Evolutionary conservation across 1,140 invertebrate genomes (phyloP).

Genomic region (Nephotettix cincticeps): DNA sequence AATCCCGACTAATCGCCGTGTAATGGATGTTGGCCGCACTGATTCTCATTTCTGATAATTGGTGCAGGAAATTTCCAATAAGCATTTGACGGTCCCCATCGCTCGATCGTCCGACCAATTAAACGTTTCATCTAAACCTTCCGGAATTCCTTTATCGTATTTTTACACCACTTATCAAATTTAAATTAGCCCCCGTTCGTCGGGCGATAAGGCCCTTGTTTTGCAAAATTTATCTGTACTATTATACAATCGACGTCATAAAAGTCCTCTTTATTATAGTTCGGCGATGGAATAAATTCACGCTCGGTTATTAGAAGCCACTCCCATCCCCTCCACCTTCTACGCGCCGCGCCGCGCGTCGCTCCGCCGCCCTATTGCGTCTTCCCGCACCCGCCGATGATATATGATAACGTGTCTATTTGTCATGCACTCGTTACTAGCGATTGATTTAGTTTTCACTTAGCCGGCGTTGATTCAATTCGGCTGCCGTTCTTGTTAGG

Average conservation of each 20-base stretch:
- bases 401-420: conserved; percentile 8
- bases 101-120: not conserved
- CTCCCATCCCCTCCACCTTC: not conserved
- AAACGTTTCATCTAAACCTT: conserved; percentile 22
- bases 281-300: conserved; percentile 22
- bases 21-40: conserved; percentile 23
- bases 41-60: conserved; percentile 31
- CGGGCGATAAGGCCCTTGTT: not conserved
- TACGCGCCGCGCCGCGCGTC: not conserved
- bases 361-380: too few relatives aligned
- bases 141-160: conserved; percentile 19
- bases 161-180: conserved; percentile 22
- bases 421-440: not conserved
- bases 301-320: conserved; percentile 3
- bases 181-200: conserved; percentile 15
- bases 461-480: conserved; percentile 19
- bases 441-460: conserved; percentile 17
- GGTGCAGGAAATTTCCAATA: conserved; percentile 29
- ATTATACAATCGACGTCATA: conserved; percentile 19
- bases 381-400: not conserved
- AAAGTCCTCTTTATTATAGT: conserved; percentile 10
- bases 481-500: conserved; percentile 11
- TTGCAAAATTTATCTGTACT: conserved; percentile 10
- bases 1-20: conserved; percentile 23
- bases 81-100: conserved; percentile 11